These are phyloP conservation scores for Variabilichromis moorii DNA, from an alignment of 2,113 vertebrate species.

Conservation along the genomic window DNA sequence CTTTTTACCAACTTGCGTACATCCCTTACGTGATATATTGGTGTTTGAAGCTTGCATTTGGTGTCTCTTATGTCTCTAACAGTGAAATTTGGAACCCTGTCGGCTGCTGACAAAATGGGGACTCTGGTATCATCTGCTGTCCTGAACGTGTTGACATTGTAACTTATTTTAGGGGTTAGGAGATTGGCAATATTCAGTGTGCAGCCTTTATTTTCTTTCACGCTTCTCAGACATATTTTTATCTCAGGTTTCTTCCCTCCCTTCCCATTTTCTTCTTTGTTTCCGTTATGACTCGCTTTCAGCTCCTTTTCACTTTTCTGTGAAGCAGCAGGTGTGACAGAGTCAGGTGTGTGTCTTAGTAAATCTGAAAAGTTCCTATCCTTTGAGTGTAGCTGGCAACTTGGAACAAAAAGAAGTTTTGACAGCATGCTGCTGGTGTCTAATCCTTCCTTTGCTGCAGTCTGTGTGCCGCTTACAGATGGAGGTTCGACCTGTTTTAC, in stretches of 20 bases:
- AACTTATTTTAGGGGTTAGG: slow-evolving; percentile 82
- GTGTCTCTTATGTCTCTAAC: slow-evolving; percentile 87
- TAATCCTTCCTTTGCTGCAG: slow-evolving; percentile 10
- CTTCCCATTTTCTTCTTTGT: slow-evolving; percentile 8
- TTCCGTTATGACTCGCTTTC: background rate
- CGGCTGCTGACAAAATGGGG: slow-evolving; percentile 53
- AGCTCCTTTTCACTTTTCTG: slow-evolving; percentile 26
- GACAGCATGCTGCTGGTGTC: slow-evolving; percentile 71
- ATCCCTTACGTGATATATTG: slow-evolving; percentile 91
- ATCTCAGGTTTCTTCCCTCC: slow-evolving; percentile 79
- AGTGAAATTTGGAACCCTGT: slow-evolving; percentile 85
- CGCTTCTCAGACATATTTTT: slow-evolving; percentile 84
- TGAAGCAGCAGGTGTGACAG: background rate
- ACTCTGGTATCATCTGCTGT: slow-evolving; percentile 61
- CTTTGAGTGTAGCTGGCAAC: slow-evolving; percentile 76
- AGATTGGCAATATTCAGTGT: slow-evolving; percentile 85
- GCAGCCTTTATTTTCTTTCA: slow-evolving; percentile 75
- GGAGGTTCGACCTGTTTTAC: slow-evolving; percentile 32
- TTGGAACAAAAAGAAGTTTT: slow-evolving; percentile 90
- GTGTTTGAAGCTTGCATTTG: slow-evolving; percentile 79
- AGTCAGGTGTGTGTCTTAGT: background rate
- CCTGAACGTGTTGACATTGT: slow-evolving; percentile 52
- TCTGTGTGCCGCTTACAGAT: background rate
- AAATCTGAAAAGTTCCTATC: slow-evolving; percentile 60
- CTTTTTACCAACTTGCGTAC: slow-evolving; percentile 94